Conservation (phyloP, 2,113 vertebrate genomes). For the Syngnathoides biaculeatus region DNA sequence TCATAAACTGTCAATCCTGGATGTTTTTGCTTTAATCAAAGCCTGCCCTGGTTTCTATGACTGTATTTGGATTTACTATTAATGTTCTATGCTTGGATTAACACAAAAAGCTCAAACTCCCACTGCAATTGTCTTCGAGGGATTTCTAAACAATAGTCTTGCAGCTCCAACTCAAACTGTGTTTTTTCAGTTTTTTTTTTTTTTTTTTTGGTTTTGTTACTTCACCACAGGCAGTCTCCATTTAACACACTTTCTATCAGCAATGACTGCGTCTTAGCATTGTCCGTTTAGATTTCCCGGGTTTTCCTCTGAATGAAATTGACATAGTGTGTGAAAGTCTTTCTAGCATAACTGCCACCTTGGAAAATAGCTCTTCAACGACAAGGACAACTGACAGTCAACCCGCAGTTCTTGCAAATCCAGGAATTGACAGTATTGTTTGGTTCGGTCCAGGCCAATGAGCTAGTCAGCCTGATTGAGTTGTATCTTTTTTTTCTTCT, state of each 20-base stretch:
- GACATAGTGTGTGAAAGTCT: constrained; percentile 13
- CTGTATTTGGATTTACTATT: not conserved
- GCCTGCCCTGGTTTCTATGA: not conserved
- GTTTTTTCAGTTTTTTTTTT: constrained; percentile 6
- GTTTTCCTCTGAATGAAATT: constrained; percentile 22
- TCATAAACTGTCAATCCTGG: not conserved
- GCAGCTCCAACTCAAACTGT: not conserved
- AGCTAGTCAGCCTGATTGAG: not conserved
- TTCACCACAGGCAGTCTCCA: not conserved
- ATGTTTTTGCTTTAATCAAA: not conserved
- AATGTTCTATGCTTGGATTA: not conserved
- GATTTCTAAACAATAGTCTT: not conserved
- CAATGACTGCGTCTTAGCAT: constrained; percentile 1
- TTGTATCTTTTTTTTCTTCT: not conserved
- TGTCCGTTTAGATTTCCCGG: constrained; percentile 17
- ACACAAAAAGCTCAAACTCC: not conserved
- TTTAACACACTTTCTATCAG: constrained; percentile 6
- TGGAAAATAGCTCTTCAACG: constrained; percentile 15
- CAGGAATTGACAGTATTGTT: not conserved
- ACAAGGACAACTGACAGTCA: not conserved
- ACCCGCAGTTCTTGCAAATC: not conserved
- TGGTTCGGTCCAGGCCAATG: not conserved
- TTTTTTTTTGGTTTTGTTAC: constrained; percentile 2
- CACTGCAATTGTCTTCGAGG: constrained; percentile 1
- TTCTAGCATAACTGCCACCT: constrained; percentile 6